Percentiles rank a stretch among this genome's conserved stretches.
These are phyloP conservation scores for Ailurus styani DNA, from an alignment of 2,113 vertebrate genomes.

Conservation along the genomic window DNA sequence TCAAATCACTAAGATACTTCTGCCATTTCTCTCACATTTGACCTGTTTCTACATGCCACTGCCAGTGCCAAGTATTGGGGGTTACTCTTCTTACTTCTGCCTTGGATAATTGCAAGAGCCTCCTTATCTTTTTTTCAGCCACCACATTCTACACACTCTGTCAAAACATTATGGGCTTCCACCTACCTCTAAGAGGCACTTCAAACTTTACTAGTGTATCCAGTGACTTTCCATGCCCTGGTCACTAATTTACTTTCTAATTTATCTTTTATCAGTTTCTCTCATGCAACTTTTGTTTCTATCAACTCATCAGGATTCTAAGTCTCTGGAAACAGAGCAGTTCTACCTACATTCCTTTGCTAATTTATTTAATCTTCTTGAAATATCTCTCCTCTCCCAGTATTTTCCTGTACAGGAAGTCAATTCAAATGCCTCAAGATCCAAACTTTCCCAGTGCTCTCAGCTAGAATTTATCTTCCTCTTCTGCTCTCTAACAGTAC, in stretches of 20 bases:
- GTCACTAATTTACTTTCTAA: not conserved
- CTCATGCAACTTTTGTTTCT: not conserved
- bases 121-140: not conserved
- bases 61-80: not conserved
- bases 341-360: not conserved
- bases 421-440: not conserved
- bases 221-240: not conserved
- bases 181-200: not conserved
- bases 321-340: not conserved
- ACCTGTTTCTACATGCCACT: not conserved
- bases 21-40: not conserved
- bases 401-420: not conserved
- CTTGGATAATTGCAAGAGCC: not conserved
- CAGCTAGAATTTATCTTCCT: not conserved
- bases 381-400: not conserved
- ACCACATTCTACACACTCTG: not conserved
- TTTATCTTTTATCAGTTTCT: not conserved
- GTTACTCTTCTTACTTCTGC: not conserved
- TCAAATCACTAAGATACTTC: not conserved
- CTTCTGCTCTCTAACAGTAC: not conserved
- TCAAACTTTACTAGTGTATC: not conserved
- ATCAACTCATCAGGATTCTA: not conserved
- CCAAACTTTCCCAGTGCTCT: not conserved
- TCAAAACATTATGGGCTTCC: not conserved
- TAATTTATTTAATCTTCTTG: not conserved